These are phyloP conservation scores for Falco concolor DNA, from an alignment of 2,797 vertebrate species.

Conservation along the genomic window DNA sequence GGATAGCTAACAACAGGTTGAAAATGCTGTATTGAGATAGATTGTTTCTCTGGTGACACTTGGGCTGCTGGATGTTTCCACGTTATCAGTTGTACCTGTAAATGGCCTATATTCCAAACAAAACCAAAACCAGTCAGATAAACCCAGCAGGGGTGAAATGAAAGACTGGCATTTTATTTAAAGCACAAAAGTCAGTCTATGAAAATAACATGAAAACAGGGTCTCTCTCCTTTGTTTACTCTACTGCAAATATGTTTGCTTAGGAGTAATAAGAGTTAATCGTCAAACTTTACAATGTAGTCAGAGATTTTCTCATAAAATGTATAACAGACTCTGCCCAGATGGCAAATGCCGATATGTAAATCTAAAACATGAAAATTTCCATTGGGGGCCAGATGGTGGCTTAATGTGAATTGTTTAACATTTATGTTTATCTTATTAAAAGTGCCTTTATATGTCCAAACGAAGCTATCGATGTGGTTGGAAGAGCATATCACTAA, in stretches of 20 bases:
- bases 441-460: constrained; percentile 69
- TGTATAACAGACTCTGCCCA: constrained; percentile 66
- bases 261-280: constrained; percentile 67
- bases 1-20: neutral
- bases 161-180: neutral
- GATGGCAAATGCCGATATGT: constrained; percentile 71
- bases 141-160: neutral
- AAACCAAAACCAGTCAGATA: neutral
- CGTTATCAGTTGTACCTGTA: neutral
- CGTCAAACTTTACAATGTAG: constrained; percentile 64
- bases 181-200: neutral
- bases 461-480: constrained; percentile 51
- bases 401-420: constrained; percentile 68
- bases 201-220: neutral
- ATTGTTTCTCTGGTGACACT: neutral
- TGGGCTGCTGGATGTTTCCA: neutral
- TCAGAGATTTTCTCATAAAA: constrained; percentile 67
- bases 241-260: constrained; percentile 61
- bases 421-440: constrained; percentile 75
- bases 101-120: neutral
- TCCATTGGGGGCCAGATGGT: constrained; percentile 68
- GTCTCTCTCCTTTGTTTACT: constrained; percentile 58
- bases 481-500: constrained; percentile 47
- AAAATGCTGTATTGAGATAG: neutral
- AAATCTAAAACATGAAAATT: constrained; percentile 73